Percentiles rank a stretch among this genome's conserved stretches.
These are phyloP conservation scores for Formicarius rufipectus DNA, from an alignment of 2,113 vertebrate species.

Conservation along the genomic window DNA sequence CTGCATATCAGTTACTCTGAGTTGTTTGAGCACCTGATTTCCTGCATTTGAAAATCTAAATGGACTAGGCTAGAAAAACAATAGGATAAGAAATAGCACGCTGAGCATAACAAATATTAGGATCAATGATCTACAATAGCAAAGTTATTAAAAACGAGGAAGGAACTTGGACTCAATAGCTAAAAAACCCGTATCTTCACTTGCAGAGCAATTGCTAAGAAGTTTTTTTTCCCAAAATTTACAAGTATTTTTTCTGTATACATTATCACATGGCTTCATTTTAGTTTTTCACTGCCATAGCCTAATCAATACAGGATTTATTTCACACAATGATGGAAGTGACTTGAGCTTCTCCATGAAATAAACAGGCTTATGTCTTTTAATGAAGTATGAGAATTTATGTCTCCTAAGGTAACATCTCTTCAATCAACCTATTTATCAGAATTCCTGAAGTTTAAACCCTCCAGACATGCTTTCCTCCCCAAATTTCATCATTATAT, in stretches of 20 bases:
- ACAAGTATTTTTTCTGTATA: background rate
- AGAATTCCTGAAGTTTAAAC: background rate
- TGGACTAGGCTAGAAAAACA: background rate
- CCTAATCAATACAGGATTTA: slow-evolving; percentile 5
- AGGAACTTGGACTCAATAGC: background rate
- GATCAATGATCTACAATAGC: background rate
- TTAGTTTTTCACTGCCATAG: background rate
- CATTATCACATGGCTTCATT: background rate
- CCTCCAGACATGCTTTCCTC: background rate
- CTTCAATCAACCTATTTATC: background rate
- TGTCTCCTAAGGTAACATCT: background rate
- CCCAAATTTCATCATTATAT: background rate
- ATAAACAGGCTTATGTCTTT: background rate
- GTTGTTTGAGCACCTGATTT: background rate
- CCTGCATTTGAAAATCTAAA: background rate
- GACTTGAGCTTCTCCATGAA: background rate
- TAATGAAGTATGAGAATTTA: background rate
- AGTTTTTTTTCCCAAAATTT: slow-evolving; percentile 7
- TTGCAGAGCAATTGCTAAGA: background rate
- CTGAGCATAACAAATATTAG: background rate
- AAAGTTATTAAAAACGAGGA: background rate
- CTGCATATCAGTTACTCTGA: background rate
- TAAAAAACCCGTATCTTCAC: background rate
- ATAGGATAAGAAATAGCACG: background rate
- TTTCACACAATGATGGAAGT: slow-evolving; percentile 40